Evolutionary conservation across 92 coral and sea anemone species (phyloP).

Genomic region (Porites divaricata): DNA sequence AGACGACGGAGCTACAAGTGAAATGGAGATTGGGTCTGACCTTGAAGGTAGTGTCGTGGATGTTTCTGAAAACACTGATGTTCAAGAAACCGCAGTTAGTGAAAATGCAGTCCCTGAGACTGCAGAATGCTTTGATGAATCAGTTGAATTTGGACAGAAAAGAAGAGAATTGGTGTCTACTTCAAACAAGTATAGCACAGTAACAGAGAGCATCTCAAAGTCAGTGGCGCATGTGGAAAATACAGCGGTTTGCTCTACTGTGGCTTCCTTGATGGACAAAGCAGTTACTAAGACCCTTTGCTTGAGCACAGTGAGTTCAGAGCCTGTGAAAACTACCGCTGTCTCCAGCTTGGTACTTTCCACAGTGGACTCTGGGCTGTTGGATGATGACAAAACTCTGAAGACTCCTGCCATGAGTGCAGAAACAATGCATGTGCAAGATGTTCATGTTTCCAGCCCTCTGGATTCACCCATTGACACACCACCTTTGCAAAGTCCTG

Average conservation of each 20-base stretch:
- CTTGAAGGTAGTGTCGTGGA: constrained; percentile 1
- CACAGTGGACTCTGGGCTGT: background rate
- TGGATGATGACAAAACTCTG: background rate
- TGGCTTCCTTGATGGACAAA: background rate
- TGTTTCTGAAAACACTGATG: constrained; percentile 1
- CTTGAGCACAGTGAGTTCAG: background rate
- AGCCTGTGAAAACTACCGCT: background rate
- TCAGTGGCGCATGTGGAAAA: background rate
- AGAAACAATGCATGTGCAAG: background rate
- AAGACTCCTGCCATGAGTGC: background rate
- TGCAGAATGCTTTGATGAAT: background rate
- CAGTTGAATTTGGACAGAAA: background rate
- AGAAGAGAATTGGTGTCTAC: background rate
- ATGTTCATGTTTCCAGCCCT: background rate
- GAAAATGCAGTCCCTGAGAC: background rate
- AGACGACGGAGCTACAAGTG: background rate
- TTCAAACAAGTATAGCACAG: background rate
- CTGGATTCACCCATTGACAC: background rate
- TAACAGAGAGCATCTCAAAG: background rate
- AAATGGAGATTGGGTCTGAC: constrained; percentile 19
- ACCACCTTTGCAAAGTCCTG: background rate
- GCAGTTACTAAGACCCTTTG: background rate
- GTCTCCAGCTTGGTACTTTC: background rate
- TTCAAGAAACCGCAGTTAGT: background rate
- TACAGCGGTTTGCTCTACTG: background rate